Evolutionary conservation across 1,140 invertebrate species (phyloP), one percentile per base, ranked within the genome.

Genomic region (Pachypeltis micranthus): DNA sequence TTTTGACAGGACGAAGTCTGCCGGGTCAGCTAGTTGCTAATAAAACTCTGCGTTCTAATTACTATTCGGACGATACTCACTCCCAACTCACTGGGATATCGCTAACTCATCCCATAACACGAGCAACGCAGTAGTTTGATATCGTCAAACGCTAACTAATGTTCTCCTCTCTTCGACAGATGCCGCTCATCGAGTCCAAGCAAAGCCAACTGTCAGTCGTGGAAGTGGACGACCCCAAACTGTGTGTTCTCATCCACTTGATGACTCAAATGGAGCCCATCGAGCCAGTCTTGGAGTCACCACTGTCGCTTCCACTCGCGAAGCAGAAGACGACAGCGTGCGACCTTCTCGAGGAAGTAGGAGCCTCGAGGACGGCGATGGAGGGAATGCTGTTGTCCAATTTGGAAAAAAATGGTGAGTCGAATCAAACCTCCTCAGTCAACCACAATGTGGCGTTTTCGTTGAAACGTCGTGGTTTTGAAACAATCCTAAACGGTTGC

Each of bases 231-330:
- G 90, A 92, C 74, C 90, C 90, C 0, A 91, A 92, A 70, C 77
- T 91, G 61, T 91, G 87, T 73, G 84, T 92, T 65, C 75, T 91
- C 64, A 87, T 90, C 51, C 90, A 93, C 73, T 78, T 92, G 64
- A 93, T 92, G 90, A 89, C 88, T 65, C 87, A 87, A 0, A 70
- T 92, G 68, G 88, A 90, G 71, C 80, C 88, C 1, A 83, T 90
- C 66, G 86, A 91, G 74, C 88, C 89, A 4, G 77, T 90, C 19
- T 75, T 91, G 67, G 89, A 92, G 73, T 89, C 88, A 14, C 88
- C 89, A 0, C 76, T 90, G 56, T 80, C 85, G 1, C 82, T 85
- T 72, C 89, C 87, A 0, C 74, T 90, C 63, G 79, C 85, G 29
- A 83, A 88, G 66, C 90, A 92, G 73, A 81, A 85, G 64, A 79